phyloP scores from a whole-genome alignment of 2,797 vertebrate species.

The Tachyglossus aculeatus region DNA sequence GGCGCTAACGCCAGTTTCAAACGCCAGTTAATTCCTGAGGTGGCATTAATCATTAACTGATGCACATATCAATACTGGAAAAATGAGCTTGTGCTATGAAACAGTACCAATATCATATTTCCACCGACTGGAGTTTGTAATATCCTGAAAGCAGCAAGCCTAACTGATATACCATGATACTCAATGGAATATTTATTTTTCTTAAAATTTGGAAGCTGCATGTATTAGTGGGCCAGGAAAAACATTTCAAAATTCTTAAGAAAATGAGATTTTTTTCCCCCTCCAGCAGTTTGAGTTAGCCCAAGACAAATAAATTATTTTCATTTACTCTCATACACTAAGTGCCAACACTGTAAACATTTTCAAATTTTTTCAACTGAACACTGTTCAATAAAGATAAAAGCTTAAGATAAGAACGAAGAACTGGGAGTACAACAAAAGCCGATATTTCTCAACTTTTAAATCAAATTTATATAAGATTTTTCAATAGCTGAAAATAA shows the following conservation, averaged over 20 bases:
- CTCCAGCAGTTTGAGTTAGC: slow-evolving; percentile 50
- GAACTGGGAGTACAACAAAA: slow-evolving; percentile 54
- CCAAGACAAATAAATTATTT: slow-evolving; percentile 55
- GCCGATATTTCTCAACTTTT: slow-evolving; percentile 37
- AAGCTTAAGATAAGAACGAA: slow-evolving; percentile 66
- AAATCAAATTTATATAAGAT: slow-evolving; percentile 55
- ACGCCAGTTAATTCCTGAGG: slow-evolving; percentile 76
- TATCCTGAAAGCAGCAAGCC: slow-evolving; percentile 64
- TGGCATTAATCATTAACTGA: slow-evolving; percentile 69
- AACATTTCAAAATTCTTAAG: slow-evolving; percentile 45
- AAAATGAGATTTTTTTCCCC: slow-evolving; percentile 47
- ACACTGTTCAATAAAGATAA: slow-evolving; percentile 59
- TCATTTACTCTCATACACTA: slow-evolving; percentile 40
- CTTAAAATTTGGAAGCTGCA: slow-evolving; percentile 56
- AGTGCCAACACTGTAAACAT: slow-evolving; percentile 75
- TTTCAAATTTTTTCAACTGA: slow-evolving; percentile 50
- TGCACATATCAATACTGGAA: slow-evolving; percentile 54
- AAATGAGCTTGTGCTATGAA: slow-evolving; percentile 71
- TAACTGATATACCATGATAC: slow-evolving; percentile 35
- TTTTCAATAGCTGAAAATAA: slow-evolving; percentile 69
- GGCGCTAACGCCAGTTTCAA: slow-evolving; percentile 50
- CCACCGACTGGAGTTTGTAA: slow-evolving; percentile 37
- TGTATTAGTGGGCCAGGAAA: slow-evolving; percentile 49
- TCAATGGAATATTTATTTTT: slow-evolving; percentile 25
- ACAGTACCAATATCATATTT: slow-evolving; percentile 48